Evolutionary conservation across 2,113 vertebrate species (phyloP).

Genomic region (Ammodytes dubius): DNA sequence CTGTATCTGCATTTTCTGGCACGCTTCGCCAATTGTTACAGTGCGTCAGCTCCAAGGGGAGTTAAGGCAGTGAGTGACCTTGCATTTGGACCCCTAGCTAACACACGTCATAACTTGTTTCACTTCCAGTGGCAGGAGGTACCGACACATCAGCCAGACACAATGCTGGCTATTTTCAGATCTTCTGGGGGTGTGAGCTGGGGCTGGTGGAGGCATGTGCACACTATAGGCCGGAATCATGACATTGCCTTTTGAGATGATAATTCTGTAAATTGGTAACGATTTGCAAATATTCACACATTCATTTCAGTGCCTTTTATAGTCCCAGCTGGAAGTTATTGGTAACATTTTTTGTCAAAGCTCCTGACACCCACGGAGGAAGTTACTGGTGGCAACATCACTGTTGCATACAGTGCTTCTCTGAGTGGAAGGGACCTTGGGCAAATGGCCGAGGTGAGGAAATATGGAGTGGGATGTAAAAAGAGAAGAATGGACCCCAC

Average conservation of each 20-base stretch:
- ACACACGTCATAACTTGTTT: slow-evolving; percentile 69
- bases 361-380: slow-evolving; percentile 25
- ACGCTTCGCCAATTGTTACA: slow-evolving; percentile 24
- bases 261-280: slow-evolving; percentile 22
- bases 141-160: slow-evolving; percentile 42
- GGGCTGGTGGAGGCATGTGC: not conserved
- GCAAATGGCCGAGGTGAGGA: slow-evolving; percentile 29
- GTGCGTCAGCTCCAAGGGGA: slow-evolving; percentile 52
- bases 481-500: slow-evolving; percentile 27
- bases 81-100: slow-evolving; percentile 60
- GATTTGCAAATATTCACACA: slow-evolving; percentile 15
- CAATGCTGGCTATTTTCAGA: slow-evolving; percentile 60
- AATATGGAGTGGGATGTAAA: slow-evolving; percentile 40
- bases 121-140: slow-evolving; percentile 57
- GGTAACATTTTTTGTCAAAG: slow-evolving; percentile 34
- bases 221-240: slow-evolving; percentile 28
- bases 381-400: slow-evolving; percentile 36
- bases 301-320: slow-evolving; percentile 31
- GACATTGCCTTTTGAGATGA: slow-evolving; percentile 43
- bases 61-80: slow-evolving; percentile 59
- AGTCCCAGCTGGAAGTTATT: slow-evolving; percentile 54
- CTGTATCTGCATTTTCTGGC: slow-evolving; percentile 40
- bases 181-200: not conserved
- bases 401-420: slow-evolving; percentile 16
- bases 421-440: slow-evolving; percentile 40